Percentiles rank a stretch among this genome's conserved stretches.
Evolutionary conservation across 2,797 vertebrate genomes (phyloP).

Genomic region (Chelon auratus): DNA sequence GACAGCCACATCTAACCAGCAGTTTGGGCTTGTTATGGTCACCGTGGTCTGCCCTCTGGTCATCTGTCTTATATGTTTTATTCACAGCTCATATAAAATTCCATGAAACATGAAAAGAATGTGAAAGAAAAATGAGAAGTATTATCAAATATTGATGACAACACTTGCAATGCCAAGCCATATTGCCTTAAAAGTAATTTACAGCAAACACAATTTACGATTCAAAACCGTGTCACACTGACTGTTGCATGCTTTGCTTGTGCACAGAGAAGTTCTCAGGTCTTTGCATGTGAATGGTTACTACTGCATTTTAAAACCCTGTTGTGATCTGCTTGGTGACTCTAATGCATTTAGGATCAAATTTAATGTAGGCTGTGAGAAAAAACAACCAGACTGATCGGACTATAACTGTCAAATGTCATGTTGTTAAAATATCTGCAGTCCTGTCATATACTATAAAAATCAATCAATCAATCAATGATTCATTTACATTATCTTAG

Average conservation of each 20-base stretch:
- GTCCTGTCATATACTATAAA: neutral
- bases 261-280: slow-evolving; percentile 58
- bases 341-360: slow-evolving; percentile 7
- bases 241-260: slow-evolving; percentile 79
- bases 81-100: slow-evolving; percentile 50
- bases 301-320: slow-evolving; percentile 38
- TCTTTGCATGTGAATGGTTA: slow-evolving; percentile 76
- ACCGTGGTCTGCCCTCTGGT: slow-evolving; percentile 29
- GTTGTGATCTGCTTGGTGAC: slow-evolving; percentile 50
- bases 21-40: slow-evolving; percentile 21
- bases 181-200: slow-evolving; percentile 21
- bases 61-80: slow-evolving; percentile 45
- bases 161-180: slow-evolving; percentile 32
- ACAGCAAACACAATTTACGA: neutral
- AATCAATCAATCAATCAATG: neutral
- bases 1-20: slow-evolving; percentile 21
- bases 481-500: neutral
- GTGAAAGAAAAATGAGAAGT: slow-evolving; percentile 21
- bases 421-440: slow-evolving; percentile 16
- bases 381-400: slow-evolving; percentile 30
- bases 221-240: slow-evolving; percentile 9
- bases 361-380: slow-evolving; percentile 16
- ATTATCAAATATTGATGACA: slow-evolving; percentile 31
- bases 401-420: neutral
- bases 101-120: slow-evolving; percentile 19